Evolutionary conservation across 2,888 invertebrate species (phyloP), one percentile per base, ranked within the genome.

Genomic region (Pyrrhosoma nymphula): DNA sequence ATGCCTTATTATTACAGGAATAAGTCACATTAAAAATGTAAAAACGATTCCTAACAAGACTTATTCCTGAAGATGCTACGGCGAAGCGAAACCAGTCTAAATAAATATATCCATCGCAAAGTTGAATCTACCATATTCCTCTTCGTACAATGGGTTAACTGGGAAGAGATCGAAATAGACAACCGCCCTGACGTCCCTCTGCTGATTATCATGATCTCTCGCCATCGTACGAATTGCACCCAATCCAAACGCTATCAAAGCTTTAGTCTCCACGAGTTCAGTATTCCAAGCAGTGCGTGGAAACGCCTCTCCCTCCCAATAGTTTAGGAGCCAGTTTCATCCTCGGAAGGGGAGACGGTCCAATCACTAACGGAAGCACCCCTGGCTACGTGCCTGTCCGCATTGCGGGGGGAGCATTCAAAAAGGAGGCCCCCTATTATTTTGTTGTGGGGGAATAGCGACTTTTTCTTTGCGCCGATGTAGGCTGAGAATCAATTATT

Each of bases 361-460:
- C 82, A 82, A 82, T 35, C 82, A 14, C 16, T 26, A 82, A 23
- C 35, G 82, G 82, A 82, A 82, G 82, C 35, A 82, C 35, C 82
- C 82, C 82, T 82, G 82, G 82, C 82, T 82, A 35, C 30, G 82
- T 82, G 30, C 69, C 82, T 35, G 82, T 35, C 82, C 82, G 82
- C 82, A 82, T 82, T 82, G 82, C 82, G 82, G 82, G 82, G 75
- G 82, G 35, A 82, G 82, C 30, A 82, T 82, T 82, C 30, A 82
- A 35, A 82, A 23, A 35, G 82, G 26, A 30, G 35, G 82, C 16
- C 82, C 82, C 82, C 82, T 8, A 82, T 35, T 82, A 69, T 82
- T 14, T 60, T 35, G 35, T 82, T 82, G 82, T 35, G 30, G 82
- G 35, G 35, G 82, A 35, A 16, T 14, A 35, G 16, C 35, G 35